Conservation (phyloP, 2,888 invertebrate genomes). For the Netelia virgata region DNA sequence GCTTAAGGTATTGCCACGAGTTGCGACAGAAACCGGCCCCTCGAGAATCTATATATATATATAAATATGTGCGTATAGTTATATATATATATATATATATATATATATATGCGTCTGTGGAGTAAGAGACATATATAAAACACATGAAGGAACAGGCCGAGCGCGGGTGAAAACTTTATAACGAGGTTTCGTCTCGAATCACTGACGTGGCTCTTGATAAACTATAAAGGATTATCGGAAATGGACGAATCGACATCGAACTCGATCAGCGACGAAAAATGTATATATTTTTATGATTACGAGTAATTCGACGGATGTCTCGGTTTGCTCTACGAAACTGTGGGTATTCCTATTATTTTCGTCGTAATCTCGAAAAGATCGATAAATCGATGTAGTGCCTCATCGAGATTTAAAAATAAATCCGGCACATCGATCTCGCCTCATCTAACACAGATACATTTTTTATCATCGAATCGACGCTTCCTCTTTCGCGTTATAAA, state of each 20-base stretch:
- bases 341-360: background rate
- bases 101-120: constrained; percentile 5
- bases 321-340: too few relatives aligned
- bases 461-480: background rate
- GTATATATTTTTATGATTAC: background rate
- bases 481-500: background rate
- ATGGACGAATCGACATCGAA: background rate
- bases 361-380: background rate
- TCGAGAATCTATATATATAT: constrained; percentile 38
- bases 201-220: constrained; percentile 3
- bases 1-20: constrained; percentile 72
- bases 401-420: background rate
- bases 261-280: background rate
- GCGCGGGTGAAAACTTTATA: constrained; percentile 45
- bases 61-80: constrained; percentile 6
- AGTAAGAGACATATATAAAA: constrained; percentile 4
- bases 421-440: background rate
- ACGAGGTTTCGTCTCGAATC: constrained; percentile 39
- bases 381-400: background rate
- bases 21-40: constrained; percentile 58
- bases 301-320: too few relatives aligned
- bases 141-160: constrained; percentile 1
- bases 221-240: constrained; percentile 1
- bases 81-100: constrained; percentile 8
- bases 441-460: background rate